Evolutionary conservation across 2,113 vertebrate genomes (phyloP), one percentile per base, ranked within the genome.

Genomic region (Corythaeola cristata): DNA sequence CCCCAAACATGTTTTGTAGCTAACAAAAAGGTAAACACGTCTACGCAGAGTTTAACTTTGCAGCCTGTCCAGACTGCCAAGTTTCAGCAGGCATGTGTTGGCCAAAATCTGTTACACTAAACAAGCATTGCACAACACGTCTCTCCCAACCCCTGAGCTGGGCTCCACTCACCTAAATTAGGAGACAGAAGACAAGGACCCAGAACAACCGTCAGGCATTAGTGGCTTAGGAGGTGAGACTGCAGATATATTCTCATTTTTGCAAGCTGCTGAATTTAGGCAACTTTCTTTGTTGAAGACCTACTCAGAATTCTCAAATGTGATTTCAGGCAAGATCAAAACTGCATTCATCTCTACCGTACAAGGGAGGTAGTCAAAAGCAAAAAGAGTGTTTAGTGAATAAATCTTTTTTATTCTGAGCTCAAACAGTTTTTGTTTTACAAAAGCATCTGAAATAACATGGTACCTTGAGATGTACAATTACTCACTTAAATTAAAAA

Each of bases 21-120:
- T 32, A 62, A 85, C 24, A 83, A 62, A 78, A 93, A 66, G 26
- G 24, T 91, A 93, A 95, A 97, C 89, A 60, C 30, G 72, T 71
- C 80, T 67, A 11, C 3, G 12, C 71, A 83, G 83, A 81, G 71
- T 86, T 89, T 66, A 32, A 69, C 79, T 77, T 72, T 1, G 8
- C 72, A 63, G 76, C 35, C 63, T 67, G 17, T 9, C 26, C 21
- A 14, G 23, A 53, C 73, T 95, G 91, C 90, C 88, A 92, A 87
- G 63, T 94, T 97, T 89, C 90, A 88, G 60, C 49, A 58, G 66
- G 22, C 33, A 10, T 30, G 16, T 44, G 49, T 28, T 44, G 72
- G 58, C 49, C 71, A 60, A 59, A 78, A 88, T 75, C 74, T 72
- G 9, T 69, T 37, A 72, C 32, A 24, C 74, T 73, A n/a, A 93